phyloP scores from a whole-genome alignment of 2,113 vertebrate genomes.

The Orthochromis malagaraziensis region DNA sequence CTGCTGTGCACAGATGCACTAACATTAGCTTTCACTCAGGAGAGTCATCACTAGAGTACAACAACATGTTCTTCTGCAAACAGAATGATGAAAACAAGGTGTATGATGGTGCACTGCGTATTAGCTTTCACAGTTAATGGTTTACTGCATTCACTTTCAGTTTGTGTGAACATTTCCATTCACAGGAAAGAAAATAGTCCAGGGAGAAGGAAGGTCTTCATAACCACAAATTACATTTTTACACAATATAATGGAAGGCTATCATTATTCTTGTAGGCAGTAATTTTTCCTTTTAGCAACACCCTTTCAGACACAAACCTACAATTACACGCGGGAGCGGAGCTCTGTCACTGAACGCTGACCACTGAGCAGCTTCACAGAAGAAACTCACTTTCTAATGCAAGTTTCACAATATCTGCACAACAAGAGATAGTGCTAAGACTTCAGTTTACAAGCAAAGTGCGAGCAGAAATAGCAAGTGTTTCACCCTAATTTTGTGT shows the following conservation, averaged over 20 bases:
- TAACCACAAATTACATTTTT: background rate
- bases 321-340: background rate
- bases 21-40: background rate
- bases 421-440: background rate
- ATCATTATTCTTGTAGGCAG: background rate
- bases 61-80: background rate
- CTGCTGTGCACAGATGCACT: background rate
- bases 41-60: background rate
- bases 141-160: background rate
- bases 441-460: background rate
- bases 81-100: background rate
- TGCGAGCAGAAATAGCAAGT: background rate
- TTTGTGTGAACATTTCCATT: background rate
- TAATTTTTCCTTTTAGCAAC: background rate
- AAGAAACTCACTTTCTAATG: background rate
- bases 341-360: background rate
- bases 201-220: background rate
- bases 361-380: background rate
- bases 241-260: background rate
- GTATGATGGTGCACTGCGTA: accelerated
- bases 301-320: background rate
- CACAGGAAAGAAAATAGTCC: background rate
- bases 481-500: background rate
- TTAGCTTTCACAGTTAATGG: background rate
- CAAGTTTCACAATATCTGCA: background rate